Conservation (phyloP, 2,113 vertebrate genomes). For the Bubalus kerabau region DNA sequence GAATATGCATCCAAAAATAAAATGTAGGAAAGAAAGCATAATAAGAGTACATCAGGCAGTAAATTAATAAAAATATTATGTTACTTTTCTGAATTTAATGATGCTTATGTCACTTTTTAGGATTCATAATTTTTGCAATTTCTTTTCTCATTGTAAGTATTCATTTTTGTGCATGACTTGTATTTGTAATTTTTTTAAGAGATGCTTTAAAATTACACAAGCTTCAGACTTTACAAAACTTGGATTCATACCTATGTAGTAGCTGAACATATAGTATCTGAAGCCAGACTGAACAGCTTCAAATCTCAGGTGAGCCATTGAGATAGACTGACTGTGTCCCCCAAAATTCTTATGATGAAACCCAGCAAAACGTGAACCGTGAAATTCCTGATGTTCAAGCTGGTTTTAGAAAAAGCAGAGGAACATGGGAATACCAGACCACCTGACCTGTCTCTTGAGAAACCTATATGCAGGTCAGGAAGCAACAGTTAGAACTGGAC, state of each 20-base stretch:
- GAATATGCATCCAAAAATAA: not conserved
- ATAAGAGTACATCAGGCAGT: not conserved
- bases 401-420: no score
- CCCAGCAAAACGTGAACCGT: no score
- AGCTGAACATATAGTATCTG: not conserved
- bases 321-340: not conserved
- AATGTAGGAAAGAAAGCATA: not conserved
- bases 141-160: not conserved
- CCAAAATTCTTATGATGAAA: not conserved
- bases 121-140: not conserved
- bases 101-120: not conserved
- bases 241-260: rapidly evolving
- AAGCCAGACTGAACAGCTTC: not conserved
- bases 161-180: not conserved
- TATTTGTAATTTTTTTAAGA: not conserved
- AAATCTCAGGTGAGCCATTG: not conserved
- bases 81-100: conserved; percentile 2
- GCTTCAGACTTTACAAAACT: not conserved
- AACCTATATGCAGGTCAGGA: no score
- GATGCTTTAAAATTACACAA: not conserved
- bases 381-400: no score
- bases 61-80: not conserved
- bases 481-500: no score
- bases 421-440: no score
- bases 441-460: no score